Conservation (phyloP, 2,888 invertebrate genomes). For the Theodoxus fluviatilis region DNA sequence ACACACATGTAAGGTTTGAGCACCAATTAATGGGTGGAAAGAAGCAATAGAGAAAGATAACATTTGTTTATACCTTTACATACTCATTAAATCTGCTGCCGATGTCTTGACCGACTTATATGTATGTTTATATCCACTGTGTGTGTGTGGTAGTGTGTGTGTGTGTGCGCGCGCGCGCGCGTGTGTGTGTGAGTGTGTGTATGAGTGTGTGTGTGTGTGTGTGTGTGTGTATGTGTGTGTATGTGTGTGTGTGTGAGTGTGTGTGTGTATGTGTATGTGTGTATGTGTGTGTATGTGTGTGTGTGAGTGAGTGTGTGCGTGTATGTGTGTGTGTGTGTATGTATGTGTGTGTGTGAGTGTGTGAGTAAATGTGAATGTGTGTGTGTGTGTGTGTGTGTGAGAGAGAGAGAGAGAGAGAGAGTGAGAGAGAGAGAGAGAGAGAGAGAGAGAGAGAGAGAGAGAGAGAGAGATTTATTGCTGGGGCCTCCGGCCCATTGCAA, state of each 20-base stretch:
- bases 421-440: neutral
- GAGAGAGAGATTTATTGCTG: neutral
- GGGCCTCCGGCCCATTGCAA: too few relatives aligned
- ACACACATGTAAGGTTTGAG: neutral
- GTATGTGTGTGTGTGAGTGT: neutral
- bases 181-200: neutral
- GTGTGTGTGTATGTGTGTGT: conserved; percentile 1
- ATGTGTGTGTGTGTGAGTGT: conserved; percentile 4
- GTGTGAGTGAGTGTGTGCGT: too few relatives aligned
- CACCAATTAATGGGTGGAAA: too few relatives aligned
- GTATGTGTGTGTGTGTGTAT: neutral
- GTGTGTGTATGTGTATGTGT: neutral
- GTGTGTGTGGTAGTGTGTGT: neutral
- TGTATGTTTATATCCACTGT: neutral
- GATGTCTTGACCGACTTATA: too few relatives aligned
- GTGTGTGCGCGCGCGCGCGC: neutral
- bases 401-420: neutral
- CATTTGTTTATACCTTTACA: too few relatives aligned
- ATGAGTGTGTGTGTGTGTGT: conserved; percentile 8
- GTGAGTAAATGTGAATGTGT: neutral
- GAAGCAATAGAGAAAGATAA: too few relatives aligned
- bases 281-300: neutral
- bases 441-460: conserved; percentile 8
- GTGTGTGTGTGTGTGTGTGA: neutral
- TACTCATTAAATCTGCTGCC: too few relatives aligned